phyloP scores from a whole-genome alignment of 2,113 vertebrate species.

The Rhinolophus ferrumequinum region DNA sequence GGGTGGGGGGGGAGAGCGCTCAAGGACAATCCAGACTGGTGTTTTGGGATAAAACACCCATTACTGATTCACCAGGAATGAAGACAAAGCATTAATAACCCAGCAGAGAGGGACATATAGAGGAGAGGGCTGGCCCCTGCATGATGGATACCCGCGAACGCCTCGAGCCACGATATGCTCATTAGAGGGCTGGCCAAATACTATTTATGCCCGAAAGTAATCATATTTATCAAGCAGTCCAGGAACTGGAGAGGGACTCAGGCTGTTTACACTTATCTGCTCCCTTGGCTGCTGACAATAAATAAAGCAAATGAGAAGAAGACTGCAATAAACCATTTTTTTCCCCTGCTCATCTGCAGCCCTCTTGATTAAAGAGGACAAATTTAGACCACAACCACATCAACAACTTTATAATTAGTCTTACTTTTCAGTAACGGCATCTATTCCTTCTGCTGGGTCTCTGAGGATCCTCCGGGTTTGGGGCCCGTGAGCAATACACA shows the following conservation, averaged over 20 bases:
- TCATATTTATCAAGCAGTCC: background rate
- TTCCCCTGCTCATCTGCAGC: background rate
- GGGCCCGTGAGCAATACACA: accelerated
- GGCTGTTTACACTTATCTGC: background rate
- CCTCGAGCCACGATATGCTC: accelerated
- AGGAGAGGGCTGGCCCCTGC: background rate
- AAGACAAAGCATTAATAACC: background rate
- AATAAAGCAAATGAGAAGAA: constrained; percentile 33
- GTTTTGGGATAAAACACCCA: background rate
- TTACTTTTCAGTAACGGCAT: background rate
- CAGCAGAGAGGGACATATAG: background rate
- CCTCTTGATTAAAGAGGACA: constrained; percentile 15
- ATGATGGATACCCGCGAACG: accelerated
- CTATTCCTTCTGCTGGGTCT: background rate
- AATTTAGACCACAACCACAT: background rate
- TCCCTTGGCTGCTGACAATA: constrained; percentile 30
- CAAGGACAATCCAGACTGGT: background rate
- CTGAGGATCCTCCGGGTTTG: background rate
- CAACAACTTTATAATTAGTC: background rate
- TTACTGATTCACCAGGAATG: background rate
- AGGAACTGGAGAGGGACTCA: background rate
- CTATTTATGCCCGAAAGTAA: background rate
- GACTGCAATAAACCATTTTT: background rate
- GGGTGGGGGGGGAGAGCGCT: background rate
- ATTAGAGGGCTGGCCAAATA: background rate